phyloP scores from a whole-genome alignment of 2,888 invertebrate genomes.

The Ophion obscuratus region DNA sequence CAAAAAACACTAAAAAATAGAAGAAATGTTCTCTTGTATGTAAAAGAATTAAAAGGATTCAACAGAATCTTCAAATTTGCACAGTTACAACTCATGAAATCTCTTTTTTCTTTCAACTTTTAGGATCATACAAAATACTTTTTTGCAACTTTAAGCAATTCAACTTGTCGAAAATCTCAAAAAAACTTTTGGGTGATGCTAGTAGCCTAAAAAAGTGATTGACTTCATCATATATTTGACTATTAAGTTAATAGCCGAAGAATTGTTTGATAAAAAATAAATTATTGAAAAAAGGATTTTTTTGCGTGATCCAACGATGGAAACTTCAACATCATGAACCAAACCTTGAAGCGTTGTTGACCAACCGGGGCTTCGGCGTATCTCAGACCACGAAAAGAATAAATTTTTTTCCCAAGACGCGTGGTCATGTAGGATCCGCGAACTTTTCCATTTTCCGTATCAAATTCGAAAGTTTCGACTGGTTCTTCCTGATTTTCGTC shows the following conservation, averaged over 20 bases:
- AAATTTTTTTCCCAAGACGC: conserved; percentile 73
- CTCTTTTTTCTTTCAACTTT: background rate
- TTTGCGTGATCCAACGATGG: background rate
- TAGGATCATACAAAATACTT: no score
- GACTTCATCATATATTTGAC: no score
- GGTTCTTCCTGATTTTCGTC: background rate
- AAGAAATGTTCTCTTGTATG: background rate
- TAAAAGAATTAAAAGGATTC: background rate
- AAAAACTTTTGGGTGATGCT: no score
- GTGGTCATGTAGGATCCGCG: conserved; percentile 73
- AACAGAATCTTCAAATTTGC: background rate
- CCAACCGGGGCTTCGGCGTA: conserved; percentile 76
- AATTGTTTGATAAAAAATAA: no score
- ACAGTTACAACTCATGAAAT: no score
- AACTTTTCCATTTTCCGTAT: conserved; percentile 70
- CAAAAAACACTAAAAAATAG: no score
- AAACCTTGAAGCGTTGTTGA: conserved; percentile 74
- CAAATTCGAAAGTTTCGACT: conserved; percentile 53
- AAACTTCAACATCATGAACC: background rate
- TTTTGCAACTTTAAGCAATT: no score
- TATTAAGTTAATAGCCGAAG: no score
- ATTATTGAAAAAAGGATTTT: background rate
- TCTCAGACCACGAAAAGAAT: conserved; percentile 75
- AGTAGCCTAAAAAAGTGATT: background rate
- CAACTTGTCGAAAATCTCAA: no score